These are phyloP conservation scores for Suncus etruscus DNA, from an alignment of 2,113 vertebrate species.

Conservation along the genomic window DNA sequence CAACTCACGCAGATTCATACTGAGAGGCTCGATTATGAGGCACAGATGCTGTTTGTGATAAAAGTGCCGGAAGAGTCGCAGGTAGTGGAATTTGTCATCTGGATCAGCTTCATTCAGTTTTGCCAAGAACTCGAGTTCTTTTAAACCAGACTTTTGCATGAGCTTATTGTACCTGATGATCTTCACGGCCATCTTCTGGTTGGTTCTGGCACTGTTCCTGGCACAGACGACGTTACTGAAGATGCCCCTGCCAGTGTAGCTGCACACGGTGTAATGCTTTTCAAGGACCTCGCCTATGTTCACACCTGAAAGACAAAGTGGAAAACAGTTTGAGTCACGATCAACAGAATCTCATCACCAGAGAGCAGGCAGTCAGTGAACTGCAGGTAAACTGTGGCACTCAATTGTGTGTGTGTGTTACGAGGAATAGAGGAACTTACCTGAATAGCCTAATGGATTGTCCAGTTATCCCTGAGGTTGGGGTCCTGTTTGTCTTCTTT, in stretches of 20 bases:
- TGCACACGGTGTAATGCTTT: slow-evolving; percentile 98
- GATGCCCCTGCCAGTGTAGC: slow-evolving; percentile 98
- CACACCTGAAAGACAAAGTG: slow-evolving; percentile 89
- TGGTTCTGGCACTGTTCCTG: slow-evolving; percentile 96
- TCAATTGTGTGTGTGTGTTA: no score
- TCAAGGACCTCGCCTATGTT: slow-evolving; percentile 99
- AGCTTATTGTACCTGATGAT: slow-evolving; percentile 99
- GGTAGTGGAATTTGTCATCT: slow-evolving; percentile 94
- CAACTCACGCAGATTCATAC: slow-evolving; percentile 99
- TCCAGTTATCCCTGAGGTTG: slow-evolving; percentile 99
- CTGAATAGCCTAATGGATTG: slow-evolving; percentile 99
- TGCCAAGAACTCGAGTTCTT: slow-evolving; percentile 98
- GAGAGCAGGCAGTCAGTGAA: no score
- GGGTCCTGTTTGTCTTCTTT: slow-evolving; percentile 99
- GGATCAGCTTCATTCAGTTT: slow-evolving; percentile 99
- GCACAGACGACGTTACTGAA: slow-evolving; percentile 99
- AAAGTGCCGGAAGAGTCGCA: slow-evolving; percentile 91
- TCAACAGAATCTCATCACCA: accelerated
- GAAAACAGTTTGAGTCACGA: not conserved
- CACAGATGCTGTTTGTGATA: slow-evolving; percentile 99
- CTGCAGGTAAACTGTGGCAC: no score
- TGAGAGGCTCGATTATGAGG: slow-evolving; percentile 97
- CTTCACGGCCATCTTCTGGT: slow-evolving; percentile 99
- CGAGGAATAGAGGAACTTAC: slow-evolving; percentile 87
- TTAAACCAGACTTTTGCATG: slow-evolving; percentile 99